Evolutionary conservation across 1,140 invertebrate genomes (phyloP).

Genomic region (Trinorchestia longiramus): DNA sequence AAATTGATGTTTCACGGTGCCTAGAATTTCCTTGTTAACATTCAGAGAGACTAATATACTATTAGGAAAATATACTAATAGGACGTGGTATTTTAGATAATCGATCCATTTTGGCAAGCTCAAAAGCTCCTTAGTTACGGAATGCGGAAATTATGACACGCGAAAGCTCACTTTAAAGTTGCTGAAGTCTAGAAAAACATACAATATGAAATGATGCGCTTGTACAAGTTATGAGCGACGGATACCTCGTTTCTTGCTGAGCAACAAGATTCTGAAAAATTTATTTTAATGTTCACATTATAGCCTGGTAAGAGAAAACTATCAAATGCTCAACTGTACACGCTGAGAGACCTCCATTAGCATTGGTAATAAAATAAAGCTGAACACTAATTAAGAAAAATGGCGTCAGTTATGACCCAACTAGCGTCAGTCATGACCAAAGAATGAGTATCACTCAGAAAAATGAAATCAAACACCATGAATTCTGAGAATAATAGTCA

Average conservation of each 20-base stretch:
- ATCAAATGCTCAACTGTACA: not conserved
- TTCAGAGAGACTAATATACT: not conserved
- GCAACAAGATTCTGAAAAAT: not conserved
- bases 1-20: not conserved
- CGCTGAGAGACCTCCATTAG: not conserved
- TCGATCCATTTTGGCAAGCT: not conserved
- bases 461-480: not conserved
- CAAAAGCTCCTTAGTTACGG: not conserved
- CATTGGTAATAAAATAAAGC: not conserved
- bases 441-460: not conserved
- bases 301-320: not conserved
- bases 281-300: not conserved
- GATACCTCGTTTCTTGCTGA: not conserved
- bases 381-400: not conserved
- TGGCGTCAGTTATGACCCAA: not conserved
- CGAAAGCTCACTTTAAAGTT: not conserved
- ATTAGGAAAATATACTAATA: no score
- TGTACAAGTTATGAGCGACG: not conserved
- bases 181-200: not conserved
- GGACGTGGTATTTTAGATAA: not conserved
- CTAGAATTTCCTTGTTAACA: not conserved
- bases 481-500: not conserved
- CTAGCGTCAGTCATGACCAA: not conserved
- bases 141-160: not conserved
- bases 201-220: not conserved